Evolutionary conservation across 2,113 vertebrate genomes (phyloP), one percentile per base, ranked within the genome.

Genomic region (Lepus timidus): DNA sequence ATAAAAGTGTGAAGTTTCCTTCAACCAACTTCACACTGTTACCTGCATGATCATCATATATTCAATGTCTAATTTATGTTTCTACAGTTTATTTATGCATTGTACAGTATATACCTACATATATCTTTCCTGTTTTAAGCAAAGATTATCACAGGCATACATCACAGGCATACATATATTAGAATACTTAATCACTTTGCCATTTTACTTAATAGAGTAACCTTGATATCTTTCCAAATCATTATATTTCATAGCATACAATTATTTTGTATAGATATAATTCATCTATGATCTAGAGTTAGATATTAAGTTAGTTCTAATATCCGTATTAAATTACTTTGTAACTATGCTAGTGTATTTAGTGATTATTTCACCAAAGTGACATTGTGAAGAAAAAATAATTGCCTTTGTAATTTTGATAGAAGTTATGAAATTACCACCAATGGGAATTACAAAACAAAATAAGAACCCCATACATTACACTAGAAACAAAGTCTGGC

Each of bases 141-240:
- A 62, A 88, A 44, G n/a, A 67, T 85, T 92, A 68, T 4, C 71
- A 58, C 27, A 61, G 12, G 9, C 74, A 64, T 68, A 31, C 12
- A 67, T 10, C 71, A 58, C 27, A 52, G 12, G 9, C 74, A 64
- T 68, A 31, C 12, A 67, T 10, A 39, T 8, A 36, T 52, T 29
- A 74, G 49, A 61, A 74, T 74, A 74, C 16, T 29, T 64, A 85
- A 73, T 25, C 6, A 51, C 7, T 2, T 91, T 76, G 9, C 9
- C 27, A 3, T 88, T 95, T 94, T 83, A 44, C 20, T 62, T 55
- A 94, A 71, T 64, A 84, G 33, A 81, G 3, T 92, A 84, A 67
- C 5, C 49, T 23, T 20, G 29, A 79, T 20, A 49, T 51, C 20
- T 79, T 91, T 73, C 49, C 36, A 89, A 73, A 64, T 64, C 9